Base-by-base conservation (phyloP, 2,797 vertebrate species). In the Vipera ursinii region DNA sequence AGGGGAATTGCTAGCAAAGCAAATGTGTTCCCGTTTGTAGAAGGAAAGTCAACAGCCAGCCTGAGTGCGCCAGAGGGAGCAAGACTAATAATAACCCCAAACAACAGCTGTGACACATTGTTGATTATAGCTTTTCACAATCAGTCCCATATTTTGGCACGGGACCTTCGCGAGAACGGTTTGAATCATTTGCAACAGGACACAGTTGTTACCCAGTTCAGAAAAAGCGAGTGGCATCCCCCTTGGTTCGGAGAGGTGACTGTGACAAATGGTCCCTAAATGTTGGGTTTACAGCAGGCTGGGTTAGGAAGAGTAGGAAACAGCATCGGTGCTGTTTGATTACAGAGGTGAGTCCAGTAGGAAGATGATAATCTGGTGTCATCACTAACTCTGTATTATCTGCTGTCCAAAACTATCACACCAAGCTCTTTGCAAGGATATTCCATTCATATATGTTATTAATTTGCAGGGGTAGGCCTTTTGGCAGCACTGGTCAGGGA, bases 81-180 rank as follows among this genome's bases (percentile, higher is more conserved):
- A 15, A 14, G 32, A 22, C 28, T n/a, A 14, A 90, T 56, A 55
- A 53, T 89, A 51, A 89, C 9, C 48, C 51, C 48, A 22, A 92
- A 87, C 94, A 65, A 94, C 99, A 99, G 98, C 99, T 99, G 98
- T 94, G 95, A 96, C 95, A 91, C 96, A 97, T 98, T 98, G 96
- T 92, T 22, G 94, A 94, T 96, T 96, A 95, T 95, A 96, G 96
- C 97, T 98, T 97, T 98, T 98, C 97, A 95, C 92, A 96, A 98
- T 97, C 97, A 97, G 98, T 97, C 98, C 59, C 97, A 38, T 63
- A 95, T 97, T 98, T 98, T 98, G 98, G 98, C 98, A 97, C 97
- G 96, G 98, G 95, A 96, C 95, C 96, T 98, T 99, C 98, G 96
- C 94, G 97, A 98, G 97, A 97, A 97, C 93, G 95, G 97, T 97